phyloP scores from a whole-genome alignment of 1,140 invertebrate genomes.

The Drosophila sproati region DNA sequence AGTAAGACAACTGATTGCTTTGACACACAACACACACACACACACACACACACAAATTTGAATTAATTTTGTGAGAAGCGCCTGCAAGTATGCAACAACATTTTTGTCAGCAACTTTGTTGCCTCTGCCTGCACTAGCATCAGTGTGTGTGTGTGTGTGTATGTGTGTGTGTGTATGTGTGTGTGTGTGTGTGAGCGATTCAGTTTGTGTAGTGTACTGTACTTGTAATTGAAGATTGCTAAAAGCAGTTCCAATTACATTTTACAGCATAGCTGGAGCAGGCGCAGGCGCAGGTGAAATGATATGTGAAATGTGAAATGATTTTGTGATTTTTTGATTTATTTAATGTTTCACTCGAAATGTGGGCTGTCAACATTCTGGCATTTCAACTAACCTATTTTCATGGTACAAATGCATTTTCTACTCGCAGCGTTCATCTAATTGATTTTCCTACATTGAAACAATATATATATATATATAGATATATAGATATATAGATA shows the following conservation, averaged over 20 bases:
- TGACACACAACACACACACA: constrained; percentile 27
- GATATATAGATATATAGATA: too few relatives aligned
- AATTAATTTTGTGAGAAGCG: constrained; percentile 72
- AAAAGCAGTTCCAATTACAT: constrained; percentile 80
- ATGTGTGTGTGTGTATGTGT: constrained; percentile 3
- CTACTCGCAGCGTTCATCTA: constrained; percentile 39
- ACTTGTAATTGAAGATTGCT: constrained; percentile 72
- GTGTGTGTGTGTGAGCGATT: constrained; percentile 17
- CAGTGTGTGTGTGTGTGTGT: not conserved
- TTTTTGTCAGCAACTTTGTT: constrained; percentile 61
- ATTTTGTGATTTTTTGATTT: constrained; percentile 4
- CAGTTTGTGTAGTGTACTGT: constrained; percentile 23
- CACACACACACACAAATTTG: constrained; percentile 55
- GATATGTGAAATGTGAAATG: too few relatives aligned
- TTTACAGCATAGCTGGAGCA: constrained; percentile 42
- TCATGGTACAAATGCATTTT: constrained; percentile 29
- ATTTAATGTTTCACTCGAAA: constrained; percentile 4
- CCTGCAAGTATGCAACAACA: constrained; percentile 74
- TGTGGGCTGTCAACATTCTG: not conserved
- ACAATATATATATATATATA: too few relatives aligned
- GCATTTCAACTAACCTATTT: constrained; percentile 59
- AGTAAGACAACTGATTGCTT: constrained; percentile 54
- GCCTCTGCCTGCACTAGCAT: not conserved
- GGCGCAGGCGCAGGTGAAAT: not conserved
- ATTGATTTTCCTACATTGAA: constrained; percentile 53